Conservation (phyloP, 2,888 invertebrate genomes). For the Melanostoma scalare region DNA sequence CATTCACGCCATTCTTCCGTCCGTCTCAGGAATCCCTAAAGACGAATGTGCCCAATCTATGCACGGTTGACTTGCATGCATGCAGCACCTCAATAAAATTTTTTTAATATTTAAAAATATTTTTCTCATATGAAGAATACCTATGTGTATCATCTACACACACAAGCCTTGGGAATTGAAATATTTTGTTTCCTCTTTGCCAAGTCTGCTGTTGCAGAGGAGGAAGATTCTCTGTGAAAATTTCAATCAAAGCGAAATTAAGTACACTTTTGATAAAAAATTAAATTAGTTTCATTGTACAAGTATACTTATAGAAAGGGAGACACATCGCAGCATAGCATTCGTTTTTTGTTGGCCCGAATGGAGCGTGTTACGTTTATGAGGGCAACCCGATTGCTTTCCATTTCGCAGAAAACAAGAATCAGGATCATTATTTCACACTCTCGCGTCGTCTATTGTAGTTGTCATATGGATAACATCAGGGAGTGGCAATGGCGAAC, state of each 20-base stretch:
- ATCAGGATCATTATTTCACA: constrained; percentile 41
- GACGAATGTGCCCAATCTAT: constrained; percentile 44
- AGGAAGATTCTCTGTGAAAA: constrained; percentile 32
- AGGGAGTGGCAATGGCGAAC: constrained; percentile 24
- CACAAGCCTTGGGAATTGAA: constrained; percentile 2
- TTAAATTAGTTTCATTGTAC: constrained; percentile 55
- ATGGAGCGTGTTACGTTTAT: constrained; percentile 27
- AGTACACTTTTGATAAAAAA: constrained; percentile 55
- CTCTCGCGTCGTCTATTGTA: neutral
- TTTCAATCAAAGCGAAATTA: constrained; percentile 62
- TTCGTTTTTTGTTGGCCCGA: neutral
- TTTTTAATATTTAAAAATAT: constrained; percentile 50
- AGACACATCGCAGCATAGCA: neutral
- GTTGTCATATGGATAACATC: too few species aligned
- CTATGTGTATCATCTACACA: neutral
- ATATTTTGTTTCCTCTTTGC: neutral
- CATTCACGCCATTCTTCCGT: neutral
- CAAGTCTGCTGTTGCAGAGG: neutral
- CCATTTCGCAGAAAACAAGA: constrained; percentile 20
- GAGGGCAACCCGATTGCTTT: constrained; percentile 48
- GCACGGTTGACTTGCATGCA: constrained; percentile 34
- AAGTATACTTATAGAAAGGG: neutral
- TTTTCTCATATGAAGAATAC: constrained; percentile 12
- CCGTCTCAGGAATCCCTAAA: constrained; percentile 41
- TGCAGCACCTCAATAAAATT: constrained; percentile 18